Conservation (phyloP, 1,140 invertebrate species). For the Marisa cornuarietis region DNA sequence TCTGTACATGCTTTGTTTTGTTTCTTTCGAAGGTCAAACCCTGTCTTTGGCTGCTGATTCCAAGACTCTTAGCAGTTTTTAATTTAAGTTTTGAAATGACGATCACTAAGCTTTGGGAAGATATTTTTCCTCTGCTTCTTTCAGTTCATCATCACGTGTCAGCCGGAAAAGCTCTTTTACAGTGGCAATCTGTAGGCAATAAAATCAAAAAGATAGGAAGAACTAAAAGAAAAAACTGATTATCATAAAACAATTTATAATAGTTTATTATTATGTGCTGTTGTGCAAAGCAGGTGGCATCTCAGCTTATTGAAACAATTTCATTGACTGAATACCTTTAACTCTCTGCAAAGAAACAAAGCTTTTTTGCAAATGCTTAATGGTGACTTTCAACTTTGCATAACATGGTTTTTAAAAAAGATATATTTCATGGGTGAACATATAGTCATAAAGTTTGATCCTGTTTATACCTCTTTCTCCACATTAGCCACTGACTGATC, state of each 20-base stretch:
- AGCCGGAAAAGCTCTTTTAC: constrained; percentile 68
- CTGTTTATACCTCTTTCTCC: constrained; percentile 62
- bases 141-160: constrained; percentile 66
- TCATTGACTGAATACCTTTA: too few species aligned
- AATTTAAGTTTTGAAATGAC: too few species aligned
- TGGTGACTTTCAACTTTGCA: neutral
- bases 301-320: too few species aligned
- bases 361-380: neutral
- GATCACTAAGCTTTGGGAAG: constrained; percentile 50
- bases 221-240: too few species aligned
- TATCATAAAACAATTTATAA: too few species aligned
- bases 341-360: neutral
- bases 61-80: too few species aligned
- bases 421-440: neutral
- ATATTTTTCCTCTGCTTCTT: constrained; percentile 66
- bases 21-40: too few species aligned
- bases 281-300: too few species aligned
- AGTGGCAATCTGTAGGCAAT: constrained; percentile 59
- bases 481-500: constrained; percentile 61
- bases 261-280: too few species aligned
- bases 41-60: too few species aligned
- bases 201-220: constrained; percentile 7
- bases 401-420: neutral
- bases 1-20: too few species aligned
- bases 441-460: neutral